These are phyloP conservation scores for Callinectes sapidus DNA, from an alignment of 2,888 invertebrate genomes.

Conservation along the genomic window DNA sequence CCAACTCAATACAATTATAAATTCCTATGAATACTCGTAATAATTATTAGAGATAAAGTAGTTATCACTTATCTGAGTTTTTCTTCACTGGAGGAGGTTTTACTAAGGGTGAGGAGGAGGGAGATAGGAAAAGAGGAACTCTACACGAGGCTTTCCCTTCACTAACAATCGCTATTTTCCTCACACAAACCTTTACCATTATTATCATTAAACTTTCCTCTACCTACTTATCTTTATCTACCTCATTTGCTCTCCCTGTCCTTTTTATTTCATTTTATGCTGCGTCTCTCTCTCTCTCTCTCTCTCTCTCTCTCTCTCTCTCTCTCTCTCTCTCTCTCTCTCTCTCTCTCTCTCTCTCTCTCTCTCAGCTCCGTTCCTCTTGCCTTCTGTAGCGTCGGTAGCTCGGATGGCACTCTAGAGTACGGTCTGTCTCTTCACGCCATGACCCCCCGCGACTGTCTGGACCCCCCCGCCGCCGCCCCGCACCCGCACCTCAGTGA, in stretches of 20 bases:
- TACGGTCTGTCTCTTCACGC: constrained; percentile 65
- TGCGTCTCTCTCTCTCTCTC: background rate
- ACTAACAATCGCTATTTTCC: too few species aligned
- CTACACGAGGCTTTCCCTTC: background rate
- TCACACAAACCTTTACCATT: background rate
- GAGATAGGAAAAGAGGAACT: background rate
- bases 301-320: background rate
- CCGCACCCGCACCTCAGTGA: constrained; percentile 45
- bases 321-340: constrained; percentile 48
- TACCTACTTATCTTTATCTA: background rate
- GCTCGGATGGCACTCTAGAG: constrained; percentile 59
- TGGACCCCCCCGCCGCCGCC: constrained; percentile 51
- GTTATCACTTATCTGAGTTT: background rate
- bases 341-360: constrained; percentile 40
- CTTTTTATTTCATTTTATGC: background rate
- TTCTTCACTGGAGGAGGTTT: background rate
- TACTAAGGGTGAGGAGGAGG: background rate
- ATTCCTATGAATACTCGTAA: background rate
- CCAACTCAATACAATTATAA: background rate
- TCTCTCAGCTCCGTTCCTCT: constrained; percentile 42
- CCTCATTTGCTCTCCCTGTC: background rate
- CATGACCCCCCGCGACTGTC: constrained; percentile 58
- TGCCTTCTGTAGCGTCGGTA: constrained; percentile 51
- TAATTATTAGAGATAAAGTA: background rate
- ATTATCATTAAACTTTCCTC: background rate